Evolutionary conservation across 2,888 invertebrate species (phyloP), one percentile per base, ranked within the genome.

Genomic region (Sinodicranocentrus sp.): DNA sequence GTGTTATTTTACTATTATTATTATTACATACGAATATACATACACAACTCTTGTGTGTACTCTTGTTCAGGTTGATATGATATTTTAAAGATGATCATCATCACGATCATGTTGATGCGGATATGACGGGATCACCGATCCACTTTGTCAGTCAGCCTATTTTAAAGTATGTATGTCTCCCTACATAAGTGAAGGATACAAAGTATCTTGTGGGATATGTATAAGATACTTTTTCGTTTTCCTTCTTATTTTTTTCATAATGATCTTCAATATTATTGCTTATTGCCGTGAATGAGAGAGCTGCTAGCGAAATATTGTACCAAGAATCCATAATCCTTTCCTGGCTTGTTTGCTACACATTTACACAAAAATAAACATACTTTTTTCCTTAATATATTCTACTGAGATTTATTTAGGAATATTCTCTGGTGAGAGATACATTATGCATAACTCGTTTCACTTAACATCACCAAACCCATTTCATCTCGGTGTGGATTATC

Each of bases 81-180:
- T 39, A 48, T 48, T 48, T 48, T 48, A 13, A 39, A 6, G 17
- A 48, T 48, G 48, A 48, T 48, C 48, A 48, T 48, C 8, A 33
- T n/a, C n/a, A n/a, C n/a, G n/a, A n/a, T n/a, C n/a, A 39, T 39
- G 57, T 57, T 57, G 57, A 59, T 25, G 25, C 59, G 59, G 59
- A 59, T 59, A 61, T 61, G 61, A 61, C 57, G 57, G 61, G 61
- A 61, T 61, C 61, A 61, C 61, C 61, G 61, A 61, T 61, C 61
- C 33, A 61, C 61, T 61, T 61, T 61, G 61, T 61, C 61, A 61
- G 61, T 57, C 3, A 33, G 10, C 5, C 48, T 48, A 48, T n/a
- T 48, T 48, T 48, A 48, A 48, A 48, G 33, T 33, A 33, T 33
- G 10, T 33, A 33, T 33, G n/a, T n/a, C n/a, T n/a, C n/a, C n/a